phyloP scores from a whole-genome alignment of 2,888 invertebrate genomes.

The Tyria jacobaeae region DNA sequence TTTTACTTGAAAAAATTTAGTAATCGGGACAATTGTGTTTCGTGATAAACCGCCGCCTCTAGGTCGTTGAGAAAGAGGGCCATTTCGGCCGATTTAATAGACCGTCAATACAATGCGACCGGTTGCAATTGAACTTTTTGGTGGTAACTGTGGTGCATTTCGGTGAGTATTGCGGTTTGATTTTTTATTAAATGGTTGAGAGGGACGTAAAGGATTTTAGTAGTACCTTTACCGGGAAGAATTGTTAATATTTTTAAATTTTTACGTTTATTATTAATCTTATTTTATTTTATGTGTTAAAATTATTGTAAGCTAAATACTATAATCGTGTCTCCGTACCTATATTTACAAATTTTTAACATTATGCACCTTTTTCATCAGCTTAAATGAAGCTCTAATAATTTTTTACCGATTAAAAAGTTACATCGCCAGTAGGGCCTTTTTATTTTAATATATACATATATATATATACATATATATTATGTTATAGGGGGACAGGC shows the following conservation, averaged over 20 bases:
- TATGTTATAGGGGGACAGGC: too few relatives aligned
- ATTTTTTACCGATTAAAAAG: too few relatives aligned
- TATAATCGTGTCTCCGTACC: too few relatives aligned
- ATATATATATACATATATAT: too few relatives aligned
- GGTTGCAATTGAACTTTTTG: conserved; percentile 18
- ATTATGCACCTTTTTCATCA: too few relatives aligned
- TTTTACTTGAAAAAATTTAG: conserved; percentile 35
- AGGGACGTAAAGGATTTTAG: conserved; percentile 23
- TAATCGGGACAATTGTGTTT: conserved; percentile 36
- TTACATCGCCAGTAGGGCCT: too few relatives aligned
- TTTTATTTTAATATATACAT: too few relatives aligned
- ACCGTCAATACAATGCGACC: conserved; percentile 32
- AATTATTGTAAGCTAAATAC: too few relatives aligned
- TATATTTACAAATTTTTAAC: too few relatives aligned
- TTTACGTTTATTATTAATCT: too few relatives aligned
- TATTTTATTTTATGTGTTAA: too few relatives aligned
- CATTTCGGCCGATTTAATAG: conserved; percentile 33
- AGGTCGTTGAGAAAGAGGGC: conserved; percentile 30
- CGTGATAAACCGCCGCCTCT: conserved; percentile 41
- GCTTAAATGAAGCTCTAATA: too few relatives aligned
- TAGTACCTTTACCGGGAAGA: not conserved
- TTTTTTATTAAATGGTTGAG: conserved; percentile 40
- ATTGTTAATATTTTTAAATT: conserved; percentile 1
- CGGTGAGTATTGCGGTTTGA: conserved; percentile 32
- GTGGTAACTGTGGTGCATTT: conserved; percentile 49